Evolutionary conservation across 2,888 invertebrate species (phyloP), one percentile per base, ranked within the genome.

Genomic region (Octonoba sinensis): DNA sequence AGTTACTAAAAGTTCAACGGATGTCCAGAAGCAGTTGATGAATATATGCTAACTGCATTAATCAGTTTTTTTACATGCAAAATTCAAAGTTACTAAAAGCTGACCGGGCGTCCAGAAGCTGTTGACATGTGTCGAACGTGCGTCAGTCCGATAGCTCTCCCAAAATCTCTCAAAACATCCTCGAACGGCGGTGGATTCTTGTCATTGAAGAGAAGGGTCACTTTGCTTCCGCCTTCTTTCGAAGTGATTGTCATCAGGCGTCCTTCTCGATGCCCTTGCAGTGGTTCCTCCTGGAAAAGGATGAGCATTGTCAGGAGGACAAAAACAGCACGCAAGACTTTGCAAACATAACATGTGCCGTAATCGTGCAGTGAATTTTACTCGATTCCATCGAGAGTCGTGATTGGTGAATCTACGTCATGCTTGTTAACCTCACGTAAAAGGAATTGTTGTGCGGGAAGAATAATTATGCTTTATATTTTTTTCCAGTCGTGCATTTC

Each of bases 151-250:
- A 97, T 91, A 65, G 96, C 96, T 90, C 95, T 95, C 60, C 96
- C 96, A 87, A 97, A 91, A 89, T 97, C 97, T 88, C 94, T 94
- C 75, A 97, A 90, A 47, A 97, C 95, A 88, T 97, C 96, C 89
- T 97, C 97, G 88, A 96, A 97, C 0, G 96, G 96, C 87, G 96
- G 96, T 47, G 95, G 93, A 24, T 96, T 97, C 84, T 95, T 92
- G 86, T 97, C 92, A 88, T 97, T 97, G 84, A 97, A 90, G 2
- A 79, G 73, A 4, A 79, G 56, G 1, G 51, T 79, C 16, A 73
- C 67, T 16, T 15, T 60, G 0, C 47, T 46, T 22, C 62, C 79
- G 0, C 72, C 67, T 13, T 67, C 66, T 20, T 59, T 72, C 1
- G 72, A 47, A 6, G 71, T 44, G 13, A 79, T 56, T n/a, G 72